Evolutionary conservation across 2,797 vertebrate genomes (phyloP), one percentile per base, ranked within the genome.

Genomic region (Eulemur albifrons): DNA sequence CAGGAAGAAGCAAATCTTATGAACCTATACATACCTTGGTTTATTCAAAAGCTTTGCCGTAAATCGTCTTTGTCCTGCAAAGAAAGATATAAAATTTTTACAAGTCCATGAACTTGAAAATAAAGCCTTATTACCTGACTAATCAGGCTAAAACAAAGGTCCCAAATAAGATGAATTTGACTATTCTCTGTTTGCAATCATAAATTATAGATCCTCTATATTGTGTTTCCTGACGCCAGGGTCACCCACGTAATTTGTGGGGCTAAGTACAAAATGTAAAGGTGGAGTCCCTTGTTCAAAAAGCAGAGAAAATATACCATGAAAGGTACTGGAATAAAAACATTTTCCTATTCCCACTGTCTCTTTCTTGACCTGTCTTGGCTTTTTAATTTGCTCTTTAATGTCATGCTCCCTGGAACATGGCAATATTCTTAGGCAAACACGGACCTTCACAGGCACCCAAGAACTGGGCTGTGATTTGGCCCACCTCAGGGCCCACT

Each of bases 131-230:
- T 89, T 75, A 50, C 35, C 25, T 79, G 40, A 92, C 65, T 80
- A 88, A 63, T 73, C 13, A 80, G 32, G 32, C 40, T 73, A 80
- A 92, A 73, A 52, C 35, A 59, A 63, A 32, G 38, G 11, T 87
- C 69, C 52, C 35, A 76, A n/a, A 40, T 89, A 88, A 50, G 30
- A 92, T 61, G 18, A 75, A 85, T 94, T 93, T 89, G 11, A 92
- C 50, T 88, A 52, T 80, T 6, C 25, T 88, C 2, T 45, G 14
- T 52, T 35, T 18, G 45, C 13, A 67, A 3, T 92, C 7, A n/a
- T 40, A 90, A 92, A 61, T 52, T 69, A 75, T 10, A 69, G 43
- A 76, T 69, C 15, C 17, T 85, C 59, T 90, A 50, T 38, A 72
- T 72, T 77, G 48, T 67, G 32, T 50, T 79, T 91, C 17, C 40